phyloP scores from a whole-genome alignment of 2,888 invertebrate species.

The Brenthis daphne region DNA sequence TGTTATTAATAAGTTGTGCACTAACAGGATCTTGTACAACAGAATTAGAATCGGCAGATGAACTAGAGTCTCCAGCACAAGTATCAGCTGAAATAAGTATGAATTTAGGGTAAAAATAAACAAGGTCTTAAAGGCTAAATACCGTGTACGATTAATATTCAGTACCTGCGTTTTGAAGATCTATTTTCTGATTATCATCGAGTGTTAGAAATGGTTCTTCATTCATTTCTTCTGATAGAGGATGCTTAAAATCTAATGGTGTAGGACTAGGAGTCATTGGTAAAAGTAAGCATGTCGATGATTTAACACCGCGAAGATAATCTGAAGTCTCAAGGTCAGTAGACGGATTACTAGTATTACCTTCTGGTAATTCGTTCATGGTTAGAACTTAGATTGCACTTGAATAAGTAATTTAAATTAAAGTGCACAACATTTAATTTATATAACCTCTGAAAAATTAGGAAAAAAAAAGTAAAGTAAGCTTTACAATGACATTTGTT shows the following conservation, averaged over 20 bases:
- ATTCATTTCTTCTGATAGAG: conserved; percentile 78
- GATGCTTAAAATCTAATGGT: conserved; percentile 82
- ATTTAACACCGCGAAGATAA: conserved; percentile 83
- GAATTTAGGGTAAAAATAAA: background rate
- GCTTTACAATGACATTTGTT: too few relatives aligned
- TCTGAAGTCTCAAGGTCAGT: conserved; percentile 66
- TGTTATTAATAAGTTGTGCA: conserved; percentile 79
- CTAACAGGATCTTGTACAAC: conserved; percentile 78
- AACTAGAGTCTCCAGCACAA: conserved; percentile 74
- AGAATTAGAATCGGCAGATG: conserved; percentile 76
- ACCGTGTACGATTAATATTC: background rate
- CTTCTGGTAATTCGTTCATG: conserved; percentile 69
- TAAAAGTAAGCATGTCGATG: conserved; percentile 85
- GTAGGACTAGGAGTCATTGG: conserved; percentile 83
- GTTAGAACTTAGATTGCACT: conserved; percentile 5
- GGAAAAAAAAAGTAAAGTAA: too few relatives aligned
- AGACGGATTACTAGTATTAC: conserved; percentile 51
- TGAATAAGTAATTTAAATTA: background rate
- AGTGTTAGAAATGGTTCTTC: conserved; percentile 71
- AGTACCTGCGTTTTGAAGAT: conserved; percentile 64
- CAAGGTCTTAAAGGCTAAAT: background rate
- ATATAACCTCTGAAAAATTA: too few relatives aligned
- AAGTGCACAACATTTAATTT: background rate
- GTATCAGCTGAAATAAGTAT: conserved; percentile 53
- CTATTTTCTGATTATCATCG: conserved; percentile 61